Evolutionary conservation across 2,888 invertebrate species (phyloP).

Genomic region (Serripes groenlandicus): DNA sequence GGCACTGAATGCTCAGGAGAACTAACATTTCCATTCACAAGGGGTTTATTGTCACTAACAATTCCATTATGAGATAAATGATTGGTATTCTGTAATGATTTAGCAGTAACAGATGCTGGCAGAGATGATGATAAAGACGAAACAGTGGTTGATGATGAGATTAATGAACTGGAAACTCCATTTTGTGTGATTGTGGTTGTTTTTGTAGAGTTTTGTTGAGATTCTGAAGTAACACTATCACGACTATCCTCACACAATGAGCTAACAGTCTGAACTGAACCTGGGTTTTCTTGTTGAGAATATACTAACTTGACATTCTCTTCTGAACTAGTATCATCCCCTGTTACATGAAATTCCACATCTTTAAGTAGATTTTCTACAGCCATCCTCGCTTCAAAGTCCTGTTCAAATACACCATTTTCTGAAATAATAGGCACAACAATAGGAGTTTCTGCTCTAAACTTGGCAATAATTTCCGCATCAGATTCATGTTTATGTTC

Average conservation of each 20-base stretch:
- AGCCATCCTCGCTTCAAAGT: conserved; percentile 67
- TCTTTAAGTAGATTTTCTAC: conserved; percentile 64
- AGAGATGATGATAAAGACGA: conserved; percentile 21
- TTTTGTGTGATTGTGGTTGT: conserved; percentile 42
- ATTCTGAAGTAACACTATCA: conserved; percentile 59
- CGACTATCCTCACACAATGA: conserved; percentile 50
- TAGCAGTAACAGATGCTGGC: conserved; percentile 20
- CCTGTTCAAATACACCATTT: conserved; percentile 65
- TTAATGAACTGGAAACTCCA: conserved; percentile 19
- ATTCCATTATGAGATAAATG: conserved; percentile 72
- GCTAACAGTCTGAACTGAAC: conserved; percentile 53
- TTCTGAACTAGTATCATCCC: conserved; percentile 55
- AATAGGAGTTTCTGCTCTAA: conserved; percentile 59
- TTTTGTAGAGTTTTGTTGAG: conserved; percentile 50
- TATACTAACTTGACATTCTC: conserved; percentile 48
- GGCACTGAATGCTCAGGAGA: conserved; percentile 67
- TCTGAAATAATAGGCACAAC: conserved; percentile 62
- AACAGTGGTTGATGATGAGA: neutral
- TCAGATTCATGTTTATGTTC: conserved; percentile 42
- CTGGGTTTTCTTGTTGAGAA: conserved; percentile 42
- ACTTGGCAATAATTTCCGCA: conserved; percentile 53
- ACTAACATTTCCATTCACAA: conserved; percentile 66
- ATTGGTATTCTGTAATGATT: conserved; percentile 47
- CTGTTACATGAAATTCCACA: conserved; percentile 63
- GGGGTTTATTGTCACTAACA: conserved; percentile 40